Evolutionary conservation across 2,888 invertebrate species (phyloP).

Genomic region (Nomada fucata): DNA sequence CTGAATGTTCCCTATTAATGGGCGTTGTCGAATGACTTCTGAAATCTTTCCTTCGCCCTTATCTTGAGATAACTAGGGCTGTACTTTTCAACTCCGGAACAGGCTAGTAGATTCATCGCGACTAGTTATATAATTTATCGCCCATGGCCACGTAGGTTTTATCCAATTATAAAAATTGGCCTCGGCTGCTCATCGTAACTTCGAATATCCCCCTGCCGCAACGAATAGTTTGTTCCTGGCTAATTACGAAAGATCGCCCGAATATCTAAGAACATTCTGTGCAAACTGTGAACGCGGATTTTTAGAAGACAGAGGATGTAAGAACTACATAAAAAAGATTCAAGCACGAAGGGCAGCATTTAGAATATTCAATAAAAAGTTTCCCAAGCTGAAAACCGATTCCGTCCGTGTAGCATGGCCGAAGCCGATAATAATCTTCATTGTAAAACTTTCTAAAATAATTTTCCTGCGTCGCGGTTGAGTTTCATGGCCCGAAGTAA

Average conservation of each 20-base stretch:
- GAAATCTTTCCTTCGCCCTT: constrained; percentile 35
- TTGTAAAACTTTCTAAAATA: background rate
- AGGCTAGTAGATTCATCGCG: constrained; percentile 31
- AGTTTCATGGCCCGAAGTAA: background rate
- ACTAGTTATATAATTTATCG: constrained; percentile 53
- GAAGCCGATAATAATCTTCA: background rate
- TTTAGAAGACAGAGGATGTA: too few relatives aligned
- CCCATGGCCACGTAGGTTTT: constrained; percentile 41
- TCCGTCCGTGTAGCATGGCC: background rate
- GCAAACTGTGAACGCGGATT: too few relatives aligned
- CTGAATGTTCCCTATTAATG: constrained; percentile 72
- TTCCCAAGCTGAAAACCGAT: background rate
- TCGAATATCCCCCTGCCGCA: background rate
- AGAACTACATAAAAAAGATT: too few relatives aligned
- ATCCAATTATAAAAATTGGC: constrained; percentile 42
- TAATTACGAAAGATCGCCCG: background rate
- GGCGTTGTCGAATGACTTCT: constrained; percentile 60
- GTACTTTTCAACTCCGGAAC: constrained; percentile 25
- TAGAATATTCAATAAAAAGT: constrained; percentile 4
- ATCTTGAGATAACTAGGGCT: constrained; percentile 30
- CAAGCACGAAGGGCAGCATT: too few relatives aligned
- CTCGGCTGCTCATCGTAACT: background rate
- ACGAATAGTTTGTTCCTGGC: background rate
- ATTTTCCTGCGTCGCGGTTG: background rate
- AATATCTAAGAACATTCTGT: background rate